These are phyloP conservation scores for Ailuropoda melanoleuca DNA, from an alignment of 2,113 vertebrate species.

Conservation along the genomic window DNA sequence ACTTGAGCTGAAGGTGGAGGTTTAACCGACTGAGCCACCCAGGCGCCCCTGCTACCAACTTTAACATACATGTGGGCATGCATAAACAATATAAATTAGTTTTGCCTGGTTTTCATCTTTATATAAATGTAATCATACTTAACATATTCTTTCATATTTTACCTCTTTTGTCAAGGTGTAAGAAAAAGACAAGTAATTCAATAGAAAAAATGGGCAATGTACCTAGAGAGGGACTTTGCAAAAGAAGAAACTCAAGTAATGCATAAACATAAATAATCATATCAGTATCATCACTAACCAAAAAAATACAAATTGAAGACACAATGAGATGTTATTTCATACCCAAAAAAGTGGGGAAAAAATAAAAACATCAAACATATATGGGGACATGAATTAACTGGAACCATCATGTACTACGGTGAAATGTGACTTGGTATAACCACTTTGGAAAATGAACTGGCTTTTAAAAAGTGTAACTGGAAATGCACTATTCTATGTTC, in stretches of 20 bases:
- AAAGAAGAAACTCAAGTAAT: constrained; percentile 25
- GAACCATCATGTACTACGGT: background rate
- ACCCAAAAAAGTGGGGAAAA: background rate
- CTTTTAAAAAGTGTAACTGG: background rate
- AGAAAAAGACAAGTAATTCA: background rate
- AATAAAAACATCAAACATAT: background rate
- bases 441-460: background rate
- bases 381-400: background rate
- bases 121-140: background rate
- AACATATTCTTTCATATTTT: background rate
- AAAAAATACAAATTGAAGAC: background rate
- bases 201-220: background rate
- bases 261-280: background rate
- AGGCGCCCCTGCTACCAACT: too few species aligned
- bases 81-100: background rate
- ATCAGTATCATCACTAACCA: background rate
- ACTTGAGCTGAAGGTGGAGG: too few species aligned
- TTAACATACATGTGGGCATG: background rate
- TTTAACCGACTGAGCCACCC: too few species aligned
- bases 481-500: background rate
- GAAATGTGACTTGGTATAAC: background rate
- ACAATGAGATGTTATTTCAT: background rate
- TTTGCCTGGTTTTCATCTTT: background rate
- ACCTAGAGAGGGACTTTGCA: background rate
- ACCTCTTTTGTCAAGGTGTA: background rate